phyloP scores from a whole-genome alignment of 2,888 invertebrate genomes.

The Empis stercorea region DNA sequence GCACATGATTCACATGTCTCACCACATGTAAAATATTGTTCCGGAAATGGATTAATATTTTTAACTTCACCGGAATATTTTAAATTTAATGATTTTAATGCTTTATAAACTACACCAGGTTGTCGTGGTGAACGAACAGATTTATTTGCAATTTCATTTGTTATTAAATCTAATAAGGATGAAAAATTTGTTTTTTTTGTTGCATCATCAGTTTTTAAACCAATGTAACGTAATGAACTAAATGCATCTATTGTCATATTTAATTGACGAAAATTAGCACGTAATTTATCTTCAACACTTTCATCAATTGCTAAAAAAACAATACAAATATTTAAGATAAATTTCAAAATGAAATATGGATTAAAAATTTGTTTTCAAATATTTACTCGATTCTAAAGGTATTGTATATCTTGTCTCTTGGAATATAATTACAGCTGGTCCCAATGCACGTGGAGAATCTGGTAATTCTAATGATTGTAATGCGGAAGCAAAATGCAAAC shows the following conservation, averaged over 20 bases:
- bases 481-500: slow-evolving; percentile 55
- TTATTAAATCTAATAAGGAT: slow-evolving; percentile 43
- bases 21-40: slow-evolving; percentile 67
- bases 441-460: slow-evolving; percentile 40
- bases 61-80: slow-evolving; percentile 55
- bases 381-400: slow-evolving; percentile 43
- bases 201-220: slow-evolving; percentile 40
- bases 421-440: slow-evolving; percentile 64
- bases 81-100: slow-evolving; percentile 59
- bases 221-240: slow-evolving; percentile 55
- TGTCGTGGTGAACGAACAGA: slow-evolving; percentile 56
- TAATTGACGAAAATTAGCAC: slow-evolving; percentile 47
- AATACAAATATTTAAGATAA: too few species aligned
- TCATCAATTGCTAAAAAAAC: slow-evolving; percentile 38
- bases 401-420: slow-evolving; percentile 66
- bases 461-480: slow-evolving; percentile 25
- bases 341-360: too few species aligned
- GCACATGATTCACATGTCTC: slow-evolving; percentile 57
- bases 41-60: slow-evolving; percentile 54
- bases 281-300: slow-evolving; percentile 48
- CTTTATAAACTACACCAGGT: slow-evolving; percentile 51
- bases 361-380: slow-evolving; percentile 6
- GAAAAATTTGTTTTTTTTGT: slow-evolving; percentile 46
- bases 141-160: slow-evolving; percentile 51
- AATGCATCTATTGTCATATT: slow-evolving; percentile 56